Conservation (phyloP, 2,113 vertebrate species). For the Cheilinus undulatus region DNA sequence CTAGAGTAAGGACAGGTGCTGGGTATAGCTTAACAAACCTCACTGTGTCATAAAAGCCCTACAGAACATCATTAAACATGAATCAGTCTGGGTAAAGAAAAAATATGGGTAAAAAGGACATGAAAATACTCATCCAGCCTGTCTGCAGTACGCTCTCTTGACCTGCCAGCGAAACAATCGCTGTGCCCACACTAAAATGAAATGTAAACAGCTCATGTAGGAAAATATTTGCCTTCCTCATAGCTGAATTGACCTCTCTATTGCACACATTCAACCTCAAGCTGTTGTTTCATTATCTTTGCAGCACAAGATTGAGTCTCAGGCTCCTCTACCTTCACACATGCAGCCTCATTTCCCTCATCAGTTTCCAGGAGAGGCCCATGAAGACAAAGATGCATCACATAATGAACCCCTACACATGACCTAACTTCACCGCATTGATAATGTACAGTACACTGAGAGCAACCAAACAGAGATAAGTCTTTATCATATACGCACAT, state of each 20-base stretch:
- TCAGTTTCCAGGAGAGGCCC: constrained; percentile 9
- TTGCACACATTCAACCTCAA: constrained; percentile 32
- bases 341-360: constrained; percentile 18
- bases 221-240: constrained; percentile 66
- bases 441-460: constrained; percentile 24
- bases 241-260: constrained; percentile 57
- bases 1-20: constrained; percentile 32
- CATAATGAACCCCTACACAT: constrained; percentile 4
- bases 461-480: constrained; percentile 15
- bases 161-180: constrained; percentile 46
- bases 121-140: constrained; percentile 17
- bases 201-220: constrained; percentile 60
- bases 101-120: constrained; percentile 6
- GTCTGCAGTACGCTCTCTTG: constrained; percentile 41
- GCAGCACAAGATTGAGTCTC: constrained; percentile 37
- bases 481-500: constrained; percentile 17
- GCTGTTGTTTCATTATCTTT: constrained; percentile 60
- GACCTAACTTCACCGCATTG: constrained; percentile 13
- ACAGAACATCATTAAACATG: constrained; percentile 23
- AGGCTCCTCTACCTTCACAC: constrained; percentile 18
- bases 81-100: constrained; percentile 16
- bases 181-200: constrained; percentile 39
- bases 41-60: constrained; percentile 22
- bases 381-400: neutral
- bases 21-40: constrained; percentile 37